Base-by-base conservation (phyloP, 2,113 vertebrate genomes). In the Paracanthobrama guichenoti region DNA sequence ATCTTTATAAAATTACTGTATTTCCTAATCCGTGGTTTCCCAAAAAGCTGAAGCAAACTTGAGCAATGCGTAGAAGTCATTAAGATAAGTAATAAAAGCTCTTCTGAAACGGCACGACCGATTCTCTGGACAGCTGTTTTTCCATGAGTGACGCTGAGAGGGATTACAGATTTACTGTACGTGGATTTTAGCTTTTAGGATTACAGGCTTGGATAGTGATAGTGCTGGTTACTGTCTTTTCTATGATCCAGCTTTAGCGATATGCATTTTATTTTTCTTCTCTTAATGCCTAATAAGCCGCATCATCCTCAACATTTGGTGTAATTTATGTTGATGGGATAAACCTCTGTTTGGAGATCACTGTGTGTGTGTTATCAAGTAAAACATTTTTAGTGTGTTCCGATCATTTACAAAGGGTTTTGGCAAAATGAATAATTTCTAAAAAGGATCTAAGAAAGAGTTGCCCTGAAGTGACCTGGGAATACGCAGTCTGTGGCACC, bases 151-250 rank as follows among this genome's bases (percentile, higher is more conserved):
- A 88, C 87, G 87, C 89, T 90, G 89, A 92, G 88, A 90, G 80
- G 91, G 93, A 94, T 94, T 94, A 94, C 78, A 89, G 91, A 89
- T 84, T 91, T 92, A 89, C 89, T 92, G 90, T 92, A 88, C 86
- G 77, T 86, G 90, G 94, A 92, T 93, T 94, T 93, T 85, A 91
- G 92, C 92, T 93, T 93, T 94, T 88, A 89, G 92, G 93, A 94
- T 95, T 95, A 95, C 87, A 69, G 87, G 88, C 86, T 90, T 92
- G 91, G 88, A 89, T 84, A 89, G 88, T 91, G 91, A 93, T 94
- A 91, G 88, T 90, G 89, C 94, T 92, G 87, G 89, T 94, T 93
- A 94, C 91, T 87, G 84, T 88, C 80, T 89, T 90, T 89, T 88
- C 87, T 87, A 75, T 93, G 89, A 93, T 94, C 92, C 93, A 91